Base-by-base conservation (phyloP, 2,888 invertebrate genomes). In the Pocota personata region DNA sequence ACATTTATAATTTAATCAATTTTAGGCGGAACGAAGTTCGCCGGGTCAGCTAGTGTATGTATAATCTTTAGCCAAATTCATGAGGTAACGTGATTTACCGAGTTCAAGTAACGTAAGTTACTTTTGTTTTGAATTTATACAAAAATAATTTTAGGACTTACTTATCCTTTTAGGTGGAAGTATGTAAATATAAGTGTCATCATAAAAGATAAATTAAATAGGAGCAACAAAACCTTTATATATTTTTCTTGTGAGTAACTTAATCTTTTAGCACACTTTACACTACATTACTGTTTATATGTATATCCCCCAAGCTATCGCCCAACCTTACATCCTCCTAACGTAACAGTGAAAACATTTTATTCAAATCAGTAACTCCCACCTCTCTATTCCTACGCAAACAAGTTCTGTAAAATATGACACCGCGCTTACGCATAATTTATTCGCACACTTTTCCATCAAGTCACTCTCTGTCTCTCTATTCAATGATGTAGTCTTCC, bases 401-500 rank as follows among this genome's bases (percentile, higher is more conserved):
- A 32, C 21, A 48, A 58, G 21, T 43, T 16, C 19, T 46, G 24
- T 64, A 57, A 75, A 55, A 67, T 76, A 66, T 58, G 66, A 67
- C 67, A 50, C 37, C 37, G 43, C 48, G 48, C 48, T 73, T 48
- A 40, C 30, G 48, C 58, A 30, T 67, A 67, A 76, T 76, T 57
- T 57, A 75, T 75, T 75, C 75, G 75, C 58, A 48, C 57, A 55
- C 55, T 48, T 66, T 76, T 67, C 30, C 67, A 43, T 75, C 43
- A 73, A 60, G 50, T 48, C 48, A 73, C 35, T 43, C 21, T n/a
- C 40, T 0, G 2, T 19, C 3, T 46, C 24, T 3, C 46, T 5
- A 2, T 8, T 37, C 52, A 27, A 12, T 48, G 50, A 55, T 3
- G 37, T 21, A 16, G 76, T 57, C 66, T 76, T 76, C 76, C 67